Evolutionary conservation across 2,113 vertebrate species (phyloP).

Genomic region (Psittacula cyanocephala): DNA sequence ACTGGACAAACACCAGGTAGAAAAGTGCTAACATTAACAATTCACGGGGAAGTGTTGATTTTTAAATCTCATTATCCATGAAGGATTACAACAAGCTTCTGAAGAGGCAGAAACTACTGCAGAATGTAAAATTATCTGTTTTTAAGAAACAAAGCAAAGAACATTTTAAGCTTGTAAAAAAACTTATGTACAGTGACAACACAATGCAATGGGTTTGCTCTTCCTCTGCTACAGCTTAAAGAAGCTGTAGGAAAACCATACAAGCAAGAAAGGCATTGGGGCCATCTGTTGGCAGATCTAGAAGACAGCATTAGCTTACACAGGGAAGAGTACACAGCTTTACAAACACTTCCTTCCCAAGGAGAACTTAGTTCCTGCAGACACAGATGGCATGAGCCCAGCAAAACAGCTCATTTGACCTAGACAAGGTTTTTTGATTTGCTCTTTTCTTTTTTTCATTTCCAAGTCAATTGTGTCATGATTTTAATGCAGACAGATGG

Average conservation of each 20-base stretch:
- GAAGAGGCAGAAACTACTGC: background rate
- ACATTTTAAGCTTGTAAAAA: background rate
- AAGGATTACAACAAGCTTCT: slow-evolving; percentile 19
- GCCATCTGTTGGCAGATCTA: slow-evolving; percentile 47
- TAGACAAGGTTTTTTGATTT: no score
- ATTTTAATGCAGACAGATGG: background rate
- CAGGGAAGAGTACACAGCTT: background rate
- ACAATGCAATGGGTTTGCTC: background rate
- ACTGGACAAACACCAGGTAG: background rate
- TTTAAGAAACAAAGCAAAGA: background rate
- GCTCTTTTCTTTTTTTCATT: background rate
- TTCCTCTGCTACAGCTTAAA: background rate
- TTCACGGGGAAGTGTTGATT: background rate
- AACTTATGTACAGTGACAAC: background rate
- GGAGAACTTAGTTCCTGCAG: background rate
- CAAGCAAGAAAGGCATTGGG: slow-evolving; percentile 11
- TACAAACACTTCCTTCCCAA: background rate
- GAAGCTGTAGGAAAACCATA: background rate
- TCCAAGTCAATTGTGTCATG: background rate
- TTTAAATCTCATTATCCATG: background rate
- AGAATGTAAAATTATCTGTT: background rate
- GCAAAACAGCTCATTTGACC: background rate
- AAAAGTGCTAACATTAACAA: background rate
- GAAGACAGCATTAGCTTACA: background rate
- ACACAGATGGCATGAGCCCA: background rate